Percentiles rank a stretch among this genome's conserved stretches.
Evolutionary conservation across 1,140 invertebrate genomes (phyloP).

Genomic region (Batillaria attramentaria): DNA sequence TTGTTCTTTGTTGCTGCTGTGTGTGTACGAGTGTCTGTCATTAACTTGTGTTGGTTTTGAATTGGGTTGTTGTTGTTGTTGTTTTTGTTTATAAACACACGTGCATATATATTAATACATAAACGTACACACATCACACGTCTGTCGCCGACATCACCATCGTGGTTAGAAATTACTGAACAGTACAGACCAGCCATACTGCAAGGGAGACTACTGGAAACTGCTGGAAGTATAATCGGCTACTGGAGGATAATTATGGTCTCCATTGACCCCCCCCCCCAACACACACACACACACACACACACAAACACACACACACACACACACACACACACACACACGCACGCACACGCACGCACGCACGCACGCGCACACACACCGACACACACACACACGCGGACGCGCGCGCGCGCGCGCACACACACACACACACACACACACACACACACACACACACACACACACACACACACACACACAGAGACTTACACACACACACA

Average conservation of each 20-base stretch:
- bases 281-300: neutral
- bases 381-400: neutral
- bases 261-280: neutral
- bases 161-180: neutral
- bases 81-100: no score
- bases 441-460: slow-evolving; percentile 16
- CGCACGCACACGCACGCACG: neutral
- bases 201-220: neutral
- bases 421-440: slow-evolving; percentile 1
- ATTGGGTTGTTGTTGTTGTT: no score
- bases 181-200: neutral
- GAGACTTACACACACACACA: slow-evolving; percentile 3
- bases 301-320: neutral
- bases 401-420: neutral
- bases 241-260: neutral
- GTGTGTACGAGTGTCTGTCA: no score
- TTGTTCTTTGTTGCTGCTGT: no score
- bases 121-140: no score
- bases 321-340: slow-evolving; percentile 3
- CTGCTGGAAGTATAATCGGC: neutral
- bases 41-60: no score
- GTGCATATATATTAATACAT: no score
- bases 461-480: slow-evolving; percentile 16
- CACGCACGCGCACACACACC: neutral
- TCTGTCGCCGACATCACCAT: no score